Evolutionary conservation across 2,888 invertebrate species (phyloP), one percentile per base, ranked within the genome.

Genomic region (Drosophila setosimentum): DNA sequence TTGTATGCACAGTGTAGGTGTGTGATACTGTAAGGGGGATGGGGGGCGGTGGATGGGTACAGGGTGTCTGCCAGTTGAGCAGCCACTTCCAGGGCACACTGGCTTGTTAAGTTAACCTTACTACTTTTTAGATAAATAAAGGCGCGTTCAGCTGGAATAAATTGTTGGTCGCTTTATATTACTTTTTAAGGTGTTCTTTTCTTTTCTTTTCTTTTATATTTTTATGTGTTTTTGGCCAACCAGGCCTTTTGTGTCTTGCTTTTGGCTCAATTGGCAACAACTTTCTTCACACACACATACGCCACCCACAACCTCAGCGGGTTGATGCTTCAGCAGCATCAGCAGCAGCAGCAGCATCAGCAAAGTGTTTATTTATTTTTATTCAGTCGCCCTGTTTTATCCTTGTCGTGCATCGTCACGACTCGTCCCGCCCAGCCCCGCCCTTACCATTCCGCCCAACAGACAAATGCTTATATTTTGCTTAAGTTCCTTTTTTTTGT

Each of bases 331-430:
- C 18, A 54, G 35, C 40, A 37, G 5, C 30, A 30, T 7, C n/a
- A 32, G 8, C 30, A n/a, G 29, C 13, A 33, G 0, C 33, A 6
- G 24, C n/a, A 40, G 37, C 50, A 42, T n/a, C 27, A 35, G 32
- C 53, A 51, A 54, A 50, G 67, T 68, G 68, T 63, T 68, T 68
- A 68, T 68, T 68, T 68, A 68, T 68, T 68, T 57, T 65, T 55
- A 63, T 65, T 53, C 61, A 58, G 63, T 54, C 60, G 61, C 67
- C 79, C 63, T 79, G 70, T 75, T 80, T 77, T 73, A 66, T 72
- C 72, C 80, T 76, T 62, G 68, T 80, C 78, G 63, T 73, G 68
- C 64, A 78, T 53, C 64, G 69, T 30, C 55, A 57, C 57, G 57
- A 57, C 29, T 30, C 13, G 37, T 6, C 54, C 33, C 45, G 13